These are phyloP conservation scores for Hemicentrotus pulcherrimus DNA, from an alignment of 35 echinoderm and acorn worm genomes.

Conservation along the genomic window DNA sequence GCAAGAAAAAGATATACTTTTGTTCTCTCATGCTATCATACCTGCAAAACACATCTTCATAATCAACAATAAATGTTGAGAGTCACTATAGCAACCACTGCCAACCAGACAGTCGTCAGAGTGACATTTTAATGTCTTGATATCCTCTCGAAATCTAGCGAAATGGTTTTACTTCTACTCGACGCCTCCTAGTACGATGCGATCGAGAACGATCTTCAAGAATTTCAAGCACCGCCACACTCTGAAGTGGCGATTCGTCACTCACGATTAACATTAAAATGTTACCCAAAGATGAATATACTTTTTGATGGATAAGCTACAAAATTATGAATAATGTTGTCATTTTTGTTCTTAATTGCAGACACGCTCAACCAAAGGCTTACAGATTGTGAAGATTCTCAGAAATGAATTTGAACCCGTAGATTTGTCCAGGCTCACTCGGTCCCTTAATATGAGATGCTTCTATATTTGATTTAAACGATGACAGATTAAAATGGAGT, in stretches of 20 bases:
- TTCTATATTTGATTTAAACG: too few relatives aligned
- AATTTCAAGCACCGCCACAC: neutral
- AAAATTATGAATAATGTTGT: neutral
- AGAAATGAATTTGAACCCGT: too few relatives aligned
- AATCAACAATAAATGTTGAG: neutral
- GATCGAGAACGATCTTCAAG: neutral
- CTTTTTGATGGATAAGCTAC: neutral
- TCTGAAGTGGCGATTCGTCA: neutral
- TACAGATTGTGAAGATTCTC: neutral
- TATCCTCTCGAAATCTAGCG: neutral
- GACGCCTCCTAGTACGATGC: neutral
- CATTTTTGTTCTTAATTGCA: slow-evolving; percentile 2
- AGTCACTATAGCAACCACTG: too few relatives aligned
- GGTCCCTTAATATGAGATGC: too few relatives aligned
- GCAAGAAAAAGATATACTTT: too few relatives aligned
- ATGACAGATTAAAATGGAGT: too few relatives aligned
- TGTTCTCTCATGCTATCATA: too few relatives aligned
- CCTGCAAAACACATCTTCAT: neutral
- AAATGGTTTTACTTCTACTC: neutral
- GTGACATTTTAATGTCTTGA: slow-evolving; percentile 5
- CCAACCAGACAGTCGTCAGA: neutral
- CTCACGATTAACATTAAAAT: neutral
- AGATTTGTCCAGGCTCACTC: too few relatives aligned
- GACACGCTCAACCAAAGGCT: neutral
- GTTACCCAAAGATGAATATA: neutral